Conservation (phyloP, 2,113 vertebrate genomes). For the Upupa epops region DNA sequence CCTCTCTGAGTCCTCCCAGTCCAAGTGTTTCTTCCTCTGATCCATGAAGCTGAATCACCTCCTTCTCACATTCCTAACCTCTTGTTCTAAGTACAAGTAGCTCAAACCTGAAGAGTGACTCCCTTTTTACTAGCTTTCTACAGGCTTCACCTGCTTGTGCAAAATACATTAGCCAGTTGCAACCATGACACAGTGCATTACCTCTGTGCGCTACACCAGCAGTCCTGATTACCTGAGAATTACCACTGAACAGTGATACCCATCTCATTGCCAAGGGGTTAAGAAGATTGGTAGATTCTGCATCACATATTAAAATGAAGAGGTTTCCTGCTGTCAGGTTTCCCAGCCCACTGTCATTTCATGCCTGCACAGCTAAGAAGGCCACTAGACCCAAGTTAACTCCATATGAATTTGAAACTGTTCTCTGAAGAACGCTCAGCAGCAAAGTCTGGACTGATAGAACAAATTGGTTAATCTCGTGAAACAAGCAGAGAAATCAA, state of each 20-base stretch:
- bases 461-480: neutral
- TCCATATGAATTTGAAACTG: neutral
- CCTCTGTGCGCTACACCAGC: neutral
- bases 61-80: neutral
- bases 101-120: neutral
- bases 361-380: neutral
- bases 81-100: neutral
- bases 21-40: neutral
- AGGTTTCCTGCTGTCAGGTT: neutral
- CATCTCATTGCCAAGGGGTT: neutral
- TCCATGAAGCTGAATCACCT: neutral
- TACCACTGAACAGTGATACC: neutral
- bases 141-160: neutral
- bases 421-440: neutral
- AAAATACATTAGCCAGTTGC: neutral
- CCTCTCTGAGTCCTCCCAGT: neutral
- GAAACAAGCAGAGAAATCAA: neutral
- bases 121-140: neutral
- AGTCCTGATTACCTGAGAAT: neutral
- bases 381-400: neutral
- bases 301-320: neutral
- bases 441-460: neutral
- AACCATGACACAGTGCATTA: neutral
- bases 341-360: neutral
- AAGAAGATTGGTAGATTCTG: accelerated